Evolutionary conservation across 2,797 vertebrate genomes (phyloP).

Genomic region (Sebastes itinus): DNA sequence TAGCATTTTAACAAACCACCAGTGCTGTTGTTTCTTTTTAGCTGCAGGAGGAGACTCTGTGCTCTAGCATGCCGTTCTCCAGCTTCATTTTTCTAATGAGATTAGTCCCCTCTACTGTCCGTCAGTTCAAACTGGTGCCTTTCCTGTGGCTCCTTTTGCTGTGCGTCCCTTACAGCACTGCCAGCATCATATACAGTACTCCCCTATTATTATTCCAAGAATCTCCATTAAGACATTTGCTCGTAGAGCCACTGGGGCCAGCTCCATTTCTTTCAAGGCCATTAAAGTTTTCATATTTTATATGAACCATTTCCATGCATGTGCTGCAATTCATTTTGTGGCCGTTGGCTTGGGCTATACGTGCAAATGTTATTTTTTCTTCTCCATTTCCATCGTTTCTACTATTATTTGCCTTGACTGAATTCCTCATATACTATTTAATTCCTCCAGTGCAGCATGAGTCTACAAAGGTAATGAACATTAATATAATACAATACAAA

Average conservation of each 20-base stretch:
- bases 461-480: not conserved
- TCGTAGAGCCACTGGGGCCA: not conserved
- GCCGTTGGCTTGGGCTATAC: not conserved
- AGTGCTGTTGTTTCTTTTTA: not conserved
- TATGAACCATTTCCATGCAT: not conserved
- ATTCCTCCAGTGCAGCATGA: not conserved
- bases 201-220: not conserved
- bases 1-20: too few species aligned
- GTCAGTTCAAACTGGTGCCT: not conserved
- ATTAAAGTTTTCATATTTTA: not conserved
- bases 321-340: not conserved
- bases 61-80: constrained; percentile 35
- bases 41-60: not conserved
- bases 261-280: constrained; percentile 1
- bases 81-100: constrained; percentile 63
- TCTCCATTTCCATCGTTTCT: not conserved
- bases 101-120: constrained; percentile 48
- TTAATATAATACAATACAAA: not conserved
- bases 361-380: not conserved
- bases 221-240: not conserved
- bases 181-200: not conserved
- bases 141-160: not conserved
- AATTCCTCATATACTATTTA: not conserved
- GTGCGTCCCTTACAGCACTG: not conserved
- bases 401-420: not conserved